Evolutionary conservation across 2,888 invertebrate species (phyloP), one percentile per base, ranked within the genome.

Genomic region (Ryuthela nishihirai): DNA sequence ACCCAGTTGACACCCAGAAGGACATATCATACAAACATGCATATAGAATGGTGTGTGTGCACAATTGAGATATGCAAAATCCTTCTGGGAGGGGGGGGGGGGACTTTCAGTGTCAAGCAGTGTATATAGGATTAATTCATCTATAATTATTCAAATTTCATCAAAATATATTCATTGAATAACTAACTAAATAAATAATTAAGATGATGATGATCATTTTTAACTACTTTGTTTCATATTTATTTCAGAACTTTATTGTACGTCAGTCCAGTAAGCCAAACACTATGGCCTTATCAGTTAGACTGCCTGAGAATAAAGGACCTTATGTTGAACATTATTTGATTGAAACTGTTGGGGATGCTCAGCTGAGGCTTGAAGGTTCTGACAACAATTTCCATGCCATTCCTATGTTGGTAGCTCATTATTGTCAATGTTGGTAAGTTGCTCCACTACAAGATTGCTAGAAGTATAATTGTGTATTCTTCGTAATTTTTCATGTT

Each of bases 271-370:
- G 93, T 70, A 92, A 93, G 74, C 82, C 86, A 36, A 87, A 89
- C 69, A 93, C 94, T 48, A 92, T 94, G 91, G 95, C 95, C 35
- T 83, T 97, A 66, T 92, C 92, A 42, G 92, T 95, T 41, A 85
- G 93, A 54, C 79, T 92, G 63, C 90, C 91, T 1, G 83, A 84
- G 18, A 87, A 87, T 69, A 88, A 87, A 70, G 88, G 90, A 2
- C 88, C 90, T 7, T 91, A 91, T 75, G 91, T 94, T 71, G 94
- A 97, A 73, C 95, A 97, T 77, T 97, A 95, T 79, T 82, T 97
- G 70, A 90, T 97, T 67, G 93, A 93, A 75, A 86, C 89, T 15
- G 68, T 65, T 23, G 75, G 74, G 15, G 70, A 66, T 23, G 85
- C 87, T 47, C 83, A 87, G 68, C 81, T 94, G 64, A 88, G 89